Evolutionary conservation across 2,888 invertebrate genomes (phyloP).

Genomic region (Nowickia ferox): DNA sequence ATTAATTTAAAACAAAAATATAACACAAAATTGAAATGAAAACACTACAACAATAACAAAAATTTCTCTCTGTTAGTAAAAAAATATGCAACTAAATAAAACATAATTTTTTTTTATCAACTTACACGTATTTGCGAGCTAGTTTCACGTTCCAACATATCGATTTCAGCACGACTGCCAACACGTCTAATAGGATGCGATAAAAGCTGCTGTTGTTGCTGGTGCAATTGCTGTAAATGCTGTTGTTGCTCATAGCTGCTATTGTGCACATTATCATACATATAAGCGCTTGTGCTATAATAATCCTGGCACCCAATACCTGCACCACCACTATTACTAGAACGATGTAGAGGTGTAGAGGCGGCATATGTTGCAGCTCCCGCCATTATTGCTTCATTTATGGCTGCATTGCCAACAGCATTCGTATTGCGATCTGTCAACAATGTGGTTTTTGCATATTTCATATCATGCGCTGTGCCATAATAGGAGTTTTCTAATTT

Average conservation of each 20-base stretch:
- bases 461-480: constrained; percentile 79
- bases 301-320: constrained; percentile 49
- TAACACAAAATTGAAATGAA: constrained; percentile 60
- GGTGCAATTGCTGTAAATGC: constrained; percentile 75
- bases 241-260: constrained; percentile 70
- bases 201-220: constrained; percentile 75
- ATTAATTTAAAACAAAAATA: constrained; percentile 55
- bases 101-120: constrained; percentile 46
- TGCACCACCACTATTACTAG: constrained; percentile 54
- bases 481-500: constrained; percentile 81
- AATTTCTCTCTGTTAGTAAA: background rate
- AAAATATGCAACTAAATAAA: constrained; percentile 46
- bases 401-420: constrained; percentile 40
- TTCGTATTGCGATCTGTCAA: constrained; percentile 77
- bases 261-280: constrained; percentile 72
- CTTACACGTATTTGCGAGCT: constrained; percentile 82
- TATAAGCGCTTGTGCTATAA: constrained; percentile 60
- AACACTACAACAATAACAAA: background rate
- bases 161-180: constrained; percentile 82
- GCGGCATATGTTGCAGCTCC: constrained; percentile 70
- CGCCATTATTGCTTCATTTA: constrained; percentile 24
- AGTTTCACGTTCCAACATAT: constrained; percentile 82
- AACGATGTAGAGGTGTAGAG: constrained; percentile 77
- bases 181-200: constrained; percentile 80
- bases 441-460: constrained; percentile 81